A percentile compares a stretch with the other conserved stretches of the same genome.
phyloP scores from a whole-genome alignment of 1,140 invertebrate species.

The Choristoneura fumiferana region DNA sequence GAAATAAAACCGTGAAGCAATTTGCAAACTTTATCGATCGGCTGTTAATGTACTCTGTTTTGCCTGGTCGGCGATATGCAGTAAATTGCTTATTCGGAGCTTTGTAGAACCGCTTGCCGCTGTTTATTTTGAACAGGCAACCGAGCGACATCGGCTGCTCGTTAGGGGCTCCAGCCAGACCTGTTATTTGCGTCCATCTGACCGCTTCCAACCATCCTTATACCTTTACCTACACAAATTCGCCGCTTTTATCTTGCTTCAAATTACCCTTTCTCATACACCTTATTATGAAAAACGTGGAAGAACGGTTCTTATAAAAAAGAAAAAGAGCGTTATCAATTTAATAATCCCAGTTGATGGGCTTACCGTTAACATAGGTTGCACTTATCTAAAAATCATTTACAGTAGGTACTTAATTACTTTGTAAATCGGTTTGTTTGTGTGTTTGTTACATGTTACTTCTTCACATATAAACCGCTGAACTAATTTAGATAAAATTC shows the following conservation, averaged over 20 bases:
- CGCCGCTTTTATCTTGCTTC: constrained; percentile 46
- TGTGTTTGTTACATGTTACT: too few relatives aligned
- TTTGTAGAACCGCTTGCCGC: constrained; percentile 2
- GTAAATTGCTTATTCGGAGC: constrained; percentile 14
- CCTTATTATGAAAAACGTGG: not conserved
- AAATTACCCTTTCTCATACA: constrained; percentile 40
- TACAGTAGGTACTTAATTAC: too few relatives aligned
- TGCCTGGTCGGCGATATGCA: not conserved
- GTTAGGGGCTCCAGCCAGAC: constrained; percentile 36
- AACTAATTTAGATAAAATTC: too few relatives aligned
- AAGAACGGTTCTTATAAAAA: too few relatives aligned
- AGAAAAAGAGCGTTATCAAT: too few relatives aligned
- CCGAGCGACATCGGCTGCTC: constrained; percentile 27
- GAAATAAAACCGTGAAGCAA: constrained; percentile 23
- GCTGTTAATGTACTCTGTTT: constrained; percentile 8
- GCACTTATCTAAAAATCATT: too few relatives aligned
- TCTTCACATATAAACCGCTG: too few relatives aligned
- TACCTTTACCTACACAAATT: constrained; percentile 37
- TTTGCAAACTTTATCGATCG: constrained; percentile 17
- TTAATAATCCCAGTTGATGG: too few relatives aligned
- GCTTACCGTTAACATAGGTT: too few relatives aligned
- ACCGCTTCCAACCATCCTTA: constrained; percentile 22
- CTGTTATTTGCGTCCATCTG: constrained; percentile 53
- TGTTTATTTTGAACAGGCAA: constrained; percentile 15
- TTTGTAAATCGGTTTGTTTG: too few relatives aligned